Percentiles rank a stretch among this genome's conserved stretches.
Evolutionary conservation across 2,113 vertebrate species (phyloP).

Genomic region (Passerina amoena): DNA sequence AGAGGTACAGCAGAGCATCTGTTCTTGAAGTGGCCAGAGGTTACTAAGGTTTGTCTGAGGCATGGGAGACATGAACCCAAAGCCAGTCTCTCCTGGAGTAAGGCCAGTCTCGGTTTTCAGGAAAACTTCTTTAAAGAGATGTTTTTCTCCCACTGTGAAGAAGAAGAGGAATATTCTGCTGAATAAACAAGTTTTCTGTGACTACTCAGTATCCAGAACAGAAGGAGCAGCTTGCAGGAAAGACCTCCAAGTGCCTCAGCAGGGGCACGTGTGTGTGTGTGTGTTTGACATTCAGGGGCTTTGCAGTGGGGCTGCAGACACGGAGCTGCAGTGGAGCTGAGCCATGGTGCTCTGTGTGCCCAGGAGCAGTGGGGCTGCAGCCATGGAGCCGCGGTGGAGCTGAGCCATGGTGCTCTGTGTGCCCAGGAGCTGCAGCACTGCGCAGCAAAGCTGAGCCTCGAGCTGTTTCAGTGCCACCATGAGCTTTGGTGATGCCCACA

Average conservation of each 20-base stretch:
- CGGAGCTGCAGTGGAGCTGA: background rate
- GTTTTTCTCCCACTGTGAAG: background rate
- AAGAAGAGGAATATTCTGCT: background rate
- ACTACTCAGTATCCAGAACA: background rate
- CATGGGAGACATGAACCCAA: background rate
- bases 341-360: rapidly evolving
- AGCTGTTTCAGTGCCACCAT: background rate
- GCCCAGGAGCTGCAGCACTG: background rate
- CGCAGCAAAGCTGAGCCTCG: background rate
- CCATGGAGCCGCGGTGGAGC: rapidly evolving
- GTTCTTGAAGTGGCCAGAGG: background rate
- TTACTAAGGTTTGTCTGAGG: background rate
- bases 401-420: rapidly evolving
- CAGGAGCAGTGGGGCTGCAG: background rate
- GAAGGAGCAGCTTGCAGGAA: background rate
- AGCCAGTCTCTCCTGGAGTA: background rate
- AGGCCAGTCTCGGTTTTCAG: background rate
- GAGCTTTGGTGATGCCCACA: background rate
- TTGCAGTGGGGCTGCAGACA: background rate
- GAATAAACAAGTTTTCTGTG: background rate
- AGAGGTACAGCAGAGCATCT: background rate
- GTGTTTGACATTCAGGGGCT: rapidly evolving
- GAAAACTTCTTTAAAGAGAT: background rate
- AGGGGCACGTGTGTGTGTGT: background rate
- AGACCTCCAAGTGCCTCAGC: background rate